These are phyloP conservation scores for Cheirogaleus major DNA, from an alignment of 2,797 vertebrate genomes.

Conservation along the genomic window DNA sequence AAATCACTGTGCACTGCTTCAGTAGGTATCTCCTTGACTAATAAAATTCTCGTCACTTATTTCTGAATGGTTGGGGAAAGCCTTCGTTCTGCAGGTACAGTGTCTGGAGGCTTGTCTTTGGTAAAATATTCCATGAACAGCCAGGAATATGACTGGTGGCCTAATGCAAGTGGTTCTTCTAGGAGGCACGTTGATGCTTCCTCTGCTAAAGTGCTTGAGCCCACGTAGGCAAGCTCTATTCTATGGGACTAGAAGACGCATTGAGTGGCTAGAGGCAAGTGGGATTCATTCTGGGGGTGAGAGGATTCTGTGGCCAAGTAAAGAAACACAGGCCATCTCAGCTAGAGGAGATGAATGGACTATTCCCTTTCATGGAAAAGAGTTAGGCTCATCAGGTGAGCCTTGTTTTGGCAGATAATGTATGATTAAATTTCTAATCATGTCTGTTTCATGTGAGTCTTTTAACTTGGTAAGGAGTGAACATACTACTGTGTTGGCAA, in stretches of 20 bases:
- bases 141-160: background rate
- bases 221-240: background rate
- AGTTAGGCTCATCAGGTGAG: slow-evolving; percentile 56
- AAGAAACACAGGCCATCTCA: background rate
- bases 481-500: background rate
- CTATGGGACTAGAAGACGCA: background rate
- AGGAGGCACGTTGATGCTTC: background rate
- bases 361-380: background rate
- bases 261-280: background rate
- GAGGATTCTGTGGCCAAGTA: background rate
- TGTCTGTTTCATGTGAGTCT: background rate
- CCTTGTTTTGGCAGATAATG: slow-evolving; percentile 35
- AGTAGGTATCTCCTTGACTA: background rate
- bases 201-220: background rate
- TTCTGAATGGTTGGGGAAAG: background rate
- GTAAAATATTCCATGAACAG: background rate
- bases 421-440: background rate
- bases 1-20: slow-evolving; percentile 6
- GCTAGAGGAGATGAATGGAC: background rate
- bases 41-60: slow-evolving; percentile 48
- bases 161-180: background rate
- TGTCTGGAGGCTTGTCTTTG: background rate
- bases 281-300: background rate
- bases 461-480: background rate
- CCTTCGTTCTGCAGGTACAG: background rate